Conservation (phyloP, 2,113 vertebrate species). For the Protobothrops mucrosquamatus region DNA sequence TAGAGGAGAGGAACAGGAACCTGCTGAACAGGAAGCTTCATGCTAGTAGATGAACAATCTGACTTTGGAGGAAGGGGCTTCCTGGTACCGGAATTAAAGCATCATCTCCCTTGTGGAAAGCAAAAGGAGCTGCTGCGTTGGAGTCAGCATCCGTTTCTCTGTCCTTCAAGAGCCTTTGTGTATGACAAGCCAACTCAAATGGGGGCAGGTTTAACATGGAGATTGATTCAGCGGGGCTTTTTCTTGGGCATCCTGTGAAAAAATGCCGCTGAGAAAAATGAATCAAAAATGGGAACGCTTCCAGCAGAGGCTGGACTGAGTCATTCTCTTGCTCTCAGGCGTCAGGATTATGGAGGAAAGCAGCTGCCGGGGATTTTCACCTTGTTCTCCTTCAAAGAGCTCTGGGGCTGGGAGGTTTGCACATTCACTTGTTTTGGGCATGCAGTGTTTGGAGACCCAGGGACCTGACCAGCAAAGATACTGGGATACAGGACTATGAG, state of each 20-base stretch:
- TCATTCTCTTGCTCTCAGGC: not conserved
- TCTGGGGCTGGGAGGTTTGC: not conserved
- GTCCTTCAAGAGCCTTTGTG: not conserved
- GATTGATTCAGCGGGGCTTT: not conserved
- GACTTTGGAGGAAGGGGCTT: not conserved
- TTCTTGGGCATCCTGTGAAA: not conserved
- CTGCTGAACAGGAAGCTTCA: not conserved
- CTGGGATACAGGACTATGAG: not conserved
- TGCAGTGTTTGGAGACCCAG: not conserved
- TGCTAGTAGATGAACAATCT: not conserved
- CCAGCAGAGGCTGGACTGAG: too few species aligned
- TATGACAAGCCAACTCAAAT: not conserved
- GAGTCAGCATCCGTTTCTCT: not conserved
- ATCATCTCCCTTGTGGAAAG: not conserved
- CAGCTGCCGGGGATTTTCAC: not conserved
- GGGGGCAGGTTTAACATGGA: not conserved
- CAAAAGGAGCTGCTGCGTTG: not conserved
- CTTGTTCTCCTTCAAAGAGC: not conserved
- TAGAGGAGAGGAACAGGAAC: not conserved
- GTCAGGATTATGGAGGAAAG: not conserved
- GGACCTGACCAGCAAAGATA: not conserved
- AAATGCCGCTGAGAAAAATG: not conserved
- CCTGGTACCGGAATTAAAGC: not conserved
- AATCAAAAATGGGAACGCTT: not conserved
- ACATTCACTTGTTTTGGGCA: not conserved